Percentiles rank a stretch among this genome's conserved stretches.
Conservation (phyloP, 2,113 vertebrate genomes). For the Nymphicus hollandicus region DNA sequence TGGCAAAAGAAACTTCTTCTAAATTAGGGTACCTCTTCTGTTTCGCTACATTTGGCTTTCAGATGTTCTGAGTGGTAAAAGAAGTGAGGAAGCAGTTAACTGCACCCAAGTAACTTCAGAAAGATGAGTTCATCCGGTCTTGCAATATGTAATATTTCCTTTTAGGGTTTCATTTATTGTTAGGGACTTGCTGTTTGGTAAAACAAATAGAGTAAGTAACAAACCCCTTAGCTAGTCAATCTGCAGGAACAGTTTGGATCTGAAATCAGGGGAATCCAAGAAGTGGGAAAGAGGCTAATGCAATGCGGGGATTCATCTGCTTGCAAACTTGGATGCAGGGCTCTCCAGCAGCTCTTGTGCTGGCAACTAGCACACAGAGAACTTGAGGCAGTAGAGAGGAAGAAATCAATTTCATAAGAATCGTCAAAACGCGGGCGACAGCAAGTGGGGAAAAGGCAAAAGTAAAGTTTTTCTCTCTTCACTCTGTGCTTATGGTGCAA, state of each 20-base stretch:
- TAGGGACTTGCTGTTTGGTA: neutral
- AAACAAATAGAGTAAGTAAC: neutral
- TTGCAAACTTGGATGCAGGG: neutral
- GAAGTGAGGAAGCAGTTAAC: neutral
- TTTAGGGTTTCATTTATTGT: neutral
- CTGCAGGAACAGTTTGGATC: neutral
- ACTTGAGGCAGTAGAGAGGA: neutral
- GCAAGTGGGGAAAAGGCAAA: constrained; percentile 3
- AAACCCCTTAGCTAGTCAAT: neutral
- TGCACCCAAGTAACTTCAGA: neutral
- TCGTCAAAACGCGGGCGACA: neutral
- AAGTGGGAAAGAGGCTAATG: neutral
- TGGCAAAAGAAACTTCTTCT: neutral
- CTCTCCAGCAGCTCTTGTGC: neutral
- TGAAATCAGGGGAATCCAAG: neutral
- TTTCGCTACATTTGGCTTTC: neutral
- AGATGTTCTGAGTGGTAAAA: neutral
- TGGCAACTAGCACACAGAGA: neutral
- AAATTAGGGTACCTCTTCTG: neutral
- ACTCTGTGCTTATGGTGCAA: neutral
- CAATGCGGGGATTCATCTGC: neutral
- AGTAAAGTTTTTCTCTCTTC: neutral
- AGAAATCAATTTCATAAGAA: neutral
- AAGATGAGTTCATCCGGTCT: neutral
- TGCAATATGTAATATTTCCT: neutral